phyloP scores from a whole-genome alignment of 2,888 invertebrate species.

The Drosophila monieri region DNA sequence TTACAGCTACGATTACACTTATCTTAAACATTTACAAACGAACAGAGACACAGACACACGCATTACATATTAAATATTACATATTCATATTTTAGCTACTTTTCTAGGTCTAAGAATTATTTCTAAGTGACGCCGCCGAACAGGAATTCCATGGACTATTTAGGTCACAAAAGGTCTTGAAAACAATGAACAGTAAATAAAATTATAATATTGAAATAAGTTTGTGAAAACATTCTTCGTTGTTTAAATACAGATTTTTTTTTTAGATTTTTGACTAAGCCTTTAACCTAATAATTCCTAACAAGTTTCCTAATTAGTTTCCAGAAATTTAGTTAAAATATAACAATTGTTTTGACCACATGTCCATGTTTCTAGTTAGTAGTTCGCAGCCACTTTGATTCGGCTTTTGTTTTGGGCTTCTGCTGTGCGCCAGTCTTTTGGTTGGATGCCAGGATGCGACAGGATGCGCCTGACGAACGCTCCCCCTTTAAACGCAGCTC shows the following conservation, averaged over 20 bases:
- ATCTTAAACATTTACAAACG: constrained; percentile 72
- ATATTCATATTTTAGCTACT: constrained; percentile 64
- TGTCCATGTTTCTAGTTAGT: constrained; percentile 24
- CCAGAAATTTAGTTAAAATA: background rate
- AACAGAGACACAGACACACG: constrained; percentile 52
- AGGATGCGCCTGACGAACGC: background rate
- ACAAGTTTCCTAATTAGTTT: background rate
- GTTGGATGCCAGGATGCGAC: constrained; percentile 59
- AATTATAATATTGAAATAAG: background rate
- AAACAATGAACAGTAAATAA: background rate
- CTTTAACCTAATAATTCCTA: background rate
- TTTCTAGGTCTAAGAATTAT: constrained; percentile 43
- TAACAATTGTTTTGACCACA: constrained; percentile 15
- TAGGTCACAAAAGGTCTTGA: background rate
- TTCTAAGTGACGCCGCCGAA: constrained; percentile 45
- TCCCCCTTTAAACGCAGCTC: constrained; percentile 90
- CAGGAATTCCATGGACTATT: constrained; percentile 14
- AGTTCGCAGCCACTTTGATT: constrained; percentile 27
- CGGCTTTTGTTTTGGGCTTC: constrained; percentile 44
- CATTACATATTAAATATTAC: constrained; percentile 34
- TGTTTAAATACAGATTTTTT: background rate
- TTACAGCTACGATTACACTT: constrained; percentile 58
- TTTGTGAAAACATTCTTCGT: background rate
- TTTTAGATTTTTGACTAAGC: constrained; percentile 1
- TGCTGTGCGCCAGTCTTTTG: constrained; percentile 79